phyloP scores from a whole-genome alignment of 2,888 invertebrate species.

The Sesamia inferens region DNA sequence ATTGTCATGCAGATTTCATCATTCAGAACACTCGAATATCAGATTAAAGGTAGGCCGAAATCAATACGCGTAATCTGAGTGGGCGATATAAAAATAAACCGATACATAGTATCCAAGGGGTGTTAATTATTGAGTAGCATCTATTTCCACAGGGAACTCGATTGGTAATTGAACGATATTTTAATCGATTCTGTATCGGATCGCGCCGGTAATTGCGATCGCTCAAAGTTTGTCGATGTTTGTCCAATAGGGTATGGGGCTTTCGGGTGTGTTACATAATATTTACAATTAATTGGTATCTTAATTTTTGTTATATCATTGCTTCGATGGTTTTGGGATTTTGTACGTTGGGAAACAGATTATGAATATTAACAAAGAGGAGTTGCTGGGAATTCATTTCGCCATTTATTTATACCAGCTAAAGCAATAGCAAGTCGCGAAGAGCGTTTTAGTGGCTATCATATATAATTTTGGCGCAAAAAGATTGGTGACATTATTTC shows the following conservation, averaged over 20 bases:
- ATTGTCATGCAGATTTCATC: constrained; percentile 10
- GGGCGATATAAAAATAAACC: constrained; percentile 38
- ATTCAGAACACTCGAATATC: constrained; percentile 12
- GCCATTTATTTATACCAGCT: not conserved
- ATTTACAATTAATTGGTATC: constrained; percentile 44
- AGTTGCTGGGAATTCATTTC: not conserved
- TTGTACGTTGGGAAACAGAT: not conserved
- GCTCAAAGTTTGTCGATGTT: constrained; percentile 55
- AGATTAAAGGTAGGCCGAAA: constrained; percentile 13
- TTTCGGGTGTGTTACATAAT: constrained; percentile 33
- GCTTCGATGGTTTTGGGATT: constrained; percentile 7
- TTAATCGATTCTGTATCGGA: constrained; percentile 48
- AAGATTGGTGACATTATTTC: not conserved
- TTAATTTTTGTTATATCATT: constrained; percentile 11
- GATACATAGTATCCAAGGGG: constrained; percentile 17
- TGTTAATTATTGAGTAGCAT: constrained; percentile 45
- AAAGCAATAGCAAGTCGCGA: not conserved
- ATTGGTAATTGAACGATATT: constrained; percentile 38
- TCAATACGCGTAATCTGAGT: constrained; percentile 47
- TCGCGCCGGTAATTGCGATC: constrained; percentile 55
- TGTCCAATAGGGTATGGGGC: constrained; percentile 35
- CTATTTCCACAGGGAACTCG: constrained; percentile 46
- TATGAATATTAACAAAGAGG: not conserved
- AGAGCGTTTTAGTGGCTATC: not conserved
- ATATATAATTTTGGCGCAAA: not conserved